Evolutionary conservation across 2,797 vertebrate species (phyloP), one percentile per base, ranked within the genome.

Genomic region (Pristis pectinata): DNA sequence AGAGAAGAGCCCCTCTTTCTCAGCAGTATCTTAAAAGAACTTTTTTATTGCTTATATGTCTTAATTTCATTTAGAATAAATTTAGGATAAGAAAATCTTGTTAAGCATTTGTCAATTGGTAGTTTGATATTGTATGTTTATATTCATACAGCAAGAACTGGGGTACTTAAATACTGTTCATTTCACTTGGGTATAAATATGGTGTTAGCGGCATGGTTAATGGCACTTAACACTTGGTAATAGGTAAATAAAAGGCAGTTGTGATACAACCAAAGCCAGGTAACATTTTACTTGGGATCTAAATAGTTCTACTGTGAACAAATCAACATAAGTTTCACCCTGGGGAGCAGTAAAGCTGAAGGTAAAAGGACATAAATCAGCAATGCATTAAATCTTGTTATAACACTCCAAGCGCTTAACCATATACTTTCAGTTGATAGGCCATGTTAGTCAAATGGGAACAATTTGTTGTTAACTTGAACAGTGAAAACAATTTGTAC

Each of bases 241-340:
- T 92, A 11, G 89, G 61, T 89, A 67, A 67, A 92, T 92, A 91
- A 64, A 87, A 64, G 56, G 59, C 34, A n/a, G 34, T 64, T 61
- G 6, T 37, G 59, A 56, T 53, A 89, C 59, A 89, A 89, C 91
- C 61, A 15, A 67, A 59, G 61, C 61, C n/a, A 70, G 91, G 37
- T 1, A 34, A 44, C 70, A 67, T 19, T 93, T 93, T 70, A 92
- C 93, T 10, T n/a, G 24, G 19, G 4, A 13, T 41, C 11, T 70
- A 30, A 70, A 93, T 89, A 10, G 34, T 92, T 67, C 34, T 67
- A n/a, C 59, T 37, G n/a, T 93, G 59, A 44, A 22, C 37, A 93
- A 59, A 37, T 67, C 9, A 72, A 93, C 19, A 41, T 72, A 72
- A 93, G 93, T 93, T 93, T 93, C 67, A 93, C 64, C 37, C 91